Percentiles rank a stretch among this genome's conserved stretches.
phyloP scores from a whole-genome alignment of 92 coral and sea anemone species.

The Porites lobata region DNA sequence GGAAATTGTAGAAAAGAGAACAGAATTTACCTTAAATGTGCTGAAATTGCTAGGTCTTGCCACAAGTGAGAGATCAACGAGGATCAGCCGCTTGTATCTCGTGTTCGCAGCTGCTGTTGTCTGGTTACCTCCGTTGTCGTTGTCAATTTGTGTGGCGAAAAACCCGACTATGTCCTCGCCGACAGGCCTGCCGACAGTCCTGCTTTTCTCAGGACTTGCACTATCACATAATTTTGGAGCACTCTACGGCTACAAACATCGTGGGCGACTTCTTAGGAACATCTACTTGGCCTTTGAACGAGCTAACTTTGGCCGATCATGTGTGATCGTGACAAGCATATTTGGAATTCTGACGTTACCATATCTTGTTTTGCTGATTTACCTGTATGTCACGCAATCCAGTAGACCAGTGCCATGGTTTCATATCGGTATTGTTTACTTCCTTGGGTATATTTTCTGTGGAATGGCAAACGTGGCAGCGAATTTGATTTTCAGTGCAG shows the following conservation, averaged over 20 bases:
- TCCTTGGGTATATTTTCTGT: constrained; percentile 48
- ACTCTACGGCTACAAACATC: constrained; percentile 45
- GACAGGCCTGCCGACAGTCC: constrained; percentile 54
- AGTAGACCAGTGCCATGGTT: constrained; percentile 51
- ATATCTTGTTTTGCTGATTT: constrained; percentile 37
- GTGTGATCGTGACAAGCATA: constrained; percentile 7
- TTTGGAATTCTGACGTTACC: constrained; percentile 32
- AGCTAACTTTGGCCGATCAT: constrained; percentile 37
- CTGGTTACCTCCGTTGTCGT: constrained; percentile 15
- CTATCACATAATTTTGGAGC: constrained; percentile 57
- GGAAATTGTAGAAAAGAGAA: not conserved
- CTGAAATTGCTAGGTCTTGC: not conserved
- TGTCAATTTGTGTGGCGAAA: constrained; percentile 44
- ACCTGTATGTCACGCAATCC: constrained; percentile 57
- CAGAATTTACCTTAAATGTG: not conserved
- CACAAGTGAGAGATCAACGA: not conserved
- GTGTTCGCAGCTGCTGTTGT: not conserved
- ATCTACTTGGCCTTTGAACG: constrained; percentile 41
- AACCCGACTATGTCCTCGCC: constrained; percentile 57
- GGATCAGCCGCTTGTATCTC: not conserved
- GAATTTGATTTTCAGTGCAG: constrained; percentile 45
- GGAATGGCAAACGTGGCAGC: constrained; percentile 35
- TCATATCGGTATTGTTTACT: constrained; percentile 45
- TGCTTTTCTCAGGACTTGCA: constrained; percentile 58
- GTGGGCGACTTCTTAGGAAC: constrained; percentile 22